Base-by-base conservation (phyloP, 2,113 vertebrate genomes). In the Nanorana parkeri region DNA sequence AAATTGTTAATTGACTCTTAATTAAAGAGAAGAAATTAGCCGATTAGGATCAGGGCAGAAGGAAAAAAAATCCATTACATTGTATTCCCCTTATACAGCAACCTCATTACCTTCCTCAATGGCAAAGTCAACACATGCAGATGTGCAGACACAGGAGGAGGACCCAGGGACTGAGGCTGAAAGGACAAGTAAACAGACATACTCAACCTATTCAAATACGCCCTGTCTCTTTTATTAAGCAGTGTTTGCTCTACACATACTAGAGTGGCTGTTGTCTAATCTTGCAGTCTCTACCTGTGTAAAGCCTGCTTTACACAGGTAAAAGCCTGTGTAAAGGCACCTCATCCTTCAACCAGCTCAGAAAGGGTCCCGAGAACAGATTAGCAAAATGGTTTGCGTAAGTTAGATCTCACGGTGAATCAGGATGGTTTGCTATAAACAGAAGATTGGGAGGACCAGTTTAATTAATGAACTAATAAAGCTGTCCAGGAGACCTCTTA, bases 171-270 rank as follows among this genome's bases (percentile, higher is more conserved):
- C 21, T 29, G 29, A 60, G 77, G 52, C 65, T 56, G 55, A 52
- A 81, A 72, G 17, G 78, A 56, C 71, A 41, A 81, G 63, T 67
- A 74, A 82, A 75, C 20, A 82, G 64, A 76, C 28, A 52, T 64
- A 47, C 6, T 23, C 51, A 29, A 66, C 58, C 51, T 74, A 81
- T 58, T 74, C 69, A 81, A 66, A 81, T 66, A 54, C 60, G 65
- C 47, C 60, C 58, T 1, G 32, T 29, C 29, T 23, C 51, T 36
- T 65, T 81, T 68, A 74, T 75, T 81, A 75, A 21, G 4, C 54
- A 28, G 7, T 67, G 63, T 76, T 68, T 82, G 63, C 54, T 76
- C 55, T 60, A 21, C 60, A n/a, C 47, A 17, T 55, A 67, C 21
- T 19, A 67, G 47, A 47, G 80, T 67, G 29, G 19, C 63, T 75